Evolutionary conservation across 2,888 invertebrate genomes (phyloP), one percentile per base, ranked within the genome.

Genomic region (Coleophora flavipennella): DNA sequence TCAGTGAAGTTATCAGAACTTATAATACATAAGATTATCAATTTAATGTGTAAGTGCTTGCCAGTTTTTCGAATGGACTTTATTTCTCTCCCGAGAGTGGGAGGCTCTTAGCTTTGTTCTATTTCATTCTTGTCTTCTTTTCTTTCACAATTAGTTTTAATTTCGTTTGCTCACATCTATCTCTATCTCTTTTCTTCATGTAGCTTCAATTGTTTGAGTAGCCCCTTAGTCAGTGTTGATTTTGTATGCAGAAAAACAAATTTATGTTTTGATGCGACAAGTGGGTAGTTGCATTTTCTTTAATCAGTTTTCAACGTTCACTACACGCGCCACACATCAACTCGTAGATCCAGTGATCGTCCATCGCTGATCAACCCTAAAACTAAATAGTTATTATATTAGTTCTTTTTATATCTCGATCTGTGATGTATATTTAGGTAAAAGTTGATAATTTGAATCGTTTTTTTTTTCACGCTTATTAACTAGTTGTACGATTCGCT

Each of bases 361-460:
- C 36, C 6, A 20, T 34, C 38, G 13, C 20, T 33, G 20, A 35
- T 13, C 13, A 10, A 28, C 31, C 31, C 20, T 13, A 8, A 12
- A 26, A 11, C 33, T 33, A 29, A 36, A 38, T 45, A 57, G 54
- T 49, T 53, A 43, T 50, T 55, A 57, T 53, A 43, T 50, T 55
- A 57, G 46, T 55, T 51, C 55, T 67, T 74, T 75, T 71, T 76
- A 60, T 71, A 69, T 70, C 69, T 76, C 72, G 70, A 81, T 78
- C 81, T 83, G 83, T 83, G 83, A 83, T 83, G 68, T 83, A 80
- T 78, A 65, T 75, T 80, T 80, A 83, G 81, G 81, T 78, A 77
- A 80, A 83, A 83, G 74, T 73, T 73, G 59, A 75, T 76, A 59
- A 69, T 70, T 71, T 70, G 69, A 78, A 76, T 77, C 65, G 60